Percentiles rank a stretch among this genome's conserved stretches.
Conservation (phyloP, 2,113 vertebrate genomes). For the Oenanthe melanoleuca region DNA sequence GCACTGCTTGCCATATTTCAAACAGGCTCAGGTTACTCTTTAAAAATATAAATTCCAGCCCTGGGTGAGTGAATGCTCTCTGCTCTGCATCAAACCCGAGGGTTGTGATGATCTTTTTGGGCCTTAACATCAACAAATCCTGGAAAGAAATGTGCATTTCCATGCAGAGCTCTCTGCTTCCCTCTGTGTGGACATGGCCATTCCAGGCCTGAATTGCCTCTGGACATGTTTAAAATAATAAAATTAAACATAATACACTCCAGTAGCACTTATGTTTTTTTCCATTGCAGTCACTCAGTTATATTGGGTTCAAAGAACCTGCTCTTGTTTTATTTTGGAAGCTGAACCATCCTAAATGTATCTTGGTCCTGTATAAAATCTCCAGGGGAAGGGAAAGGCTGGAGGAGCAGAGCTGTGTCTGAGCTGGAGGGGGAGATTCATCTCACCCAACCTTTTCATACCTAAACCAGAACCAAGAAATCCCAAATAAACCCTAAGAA, state of each 20-base stretch:
- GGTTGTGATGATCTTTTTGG: neutral
- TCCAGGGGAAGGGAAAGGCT: neutral
- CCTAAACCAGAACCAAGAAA: neutral
- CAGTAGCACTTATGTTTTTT: too few species aligned
- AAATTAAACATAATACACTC: neutral
- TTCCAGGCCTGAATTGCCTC: neutral
- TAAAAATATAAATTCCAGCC: neutral
- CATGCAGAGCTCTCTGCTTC: neutral
- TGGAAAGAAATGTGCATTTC: neutral
- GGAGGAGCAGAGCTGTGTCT: neutral
- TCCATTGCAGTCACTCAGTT: too few species aligned
- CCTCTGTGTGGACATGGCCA: neutral
- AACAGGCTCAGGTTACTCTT: neutral
- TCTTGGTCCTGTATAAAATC: neutral
- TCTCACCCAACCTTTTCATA: neutral
- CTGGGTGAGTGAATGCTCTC: neutral
- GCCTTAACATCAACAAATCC: neutral
- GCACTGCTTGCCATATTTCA: neutral
- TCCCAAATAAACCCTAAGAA: neutral
- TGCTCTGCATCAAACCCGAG: neutral
- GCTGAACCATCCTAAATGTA: neutral
- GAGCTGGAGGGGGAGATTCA: neutral
- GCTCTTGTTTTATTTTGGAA: neutral
- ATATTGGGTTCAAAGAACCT: neutral
- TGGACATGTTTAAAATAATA: neutral